Evolutionary conservation across 2,888 invertebrate species (phyloP).

Genomic region (Ormyrus pomaceus): DNA sequence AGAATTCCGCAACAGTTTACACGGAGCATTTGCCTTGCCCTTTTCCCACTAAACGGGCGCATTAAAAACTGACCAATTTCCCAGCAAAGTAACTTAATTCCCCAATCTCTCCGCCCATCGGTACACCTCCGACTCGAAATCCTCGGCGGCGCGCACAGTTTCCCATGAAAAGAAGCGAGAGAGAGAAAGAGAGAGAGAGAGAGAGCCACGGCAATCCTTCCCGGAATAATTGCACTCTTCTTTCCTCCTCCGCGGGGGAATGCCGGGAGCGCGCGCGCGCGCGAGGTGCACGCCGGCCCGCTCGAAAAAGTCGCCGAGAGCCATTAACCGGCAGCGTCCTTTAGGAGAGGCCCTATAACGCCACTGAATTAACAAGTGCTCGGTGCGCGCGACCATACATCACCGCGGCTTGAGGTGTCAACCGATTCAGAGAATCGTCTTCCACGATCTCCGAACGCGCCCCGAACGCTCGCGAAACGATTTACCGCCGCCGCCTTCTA

Average conservation of each 20-base stretch:
- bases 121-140: too few relatives aligned
- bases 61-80: too few relatives aligned
- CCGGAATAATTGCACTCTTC: background rate
- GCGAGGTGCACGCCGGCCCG: slow-evolving; percentile 58
- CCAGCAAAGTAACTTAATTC: too few relatives aligned
- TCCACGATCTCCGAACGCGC: slow-evolving; percentile 66
- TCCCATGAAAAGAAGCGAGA: too few relatives aligned
- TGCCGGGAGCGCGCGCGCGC: slow-evolving; percentile 18
- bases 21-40: too few relatives aligned
- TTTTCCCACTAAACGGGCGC: too few relatives aligned
- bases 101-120: too few relatives aligned
- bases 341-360: slow-evolving; percentile 65
- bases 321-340: slow-evolving; percentile 69
- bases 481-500: slow-evolving; percentile 51
- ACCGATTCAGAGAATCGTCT: slow-evolving; percentile 71
- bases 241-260: background rate
- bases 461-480: slow-evolving; percentile 62
- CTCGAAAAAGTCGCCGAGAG: slow-evolving; percentile 65
- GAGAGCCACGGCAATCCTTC: too few relatives aligned
- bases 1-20: too few relatives aligned
- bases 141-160: too few relatives aligned
- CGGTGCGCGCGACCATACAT: slow-evolving; percentile 68
- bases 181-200: too few relatives aligned
- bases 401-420: slow-evolving; percentile 68
- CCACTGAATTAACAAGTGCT: slow-evolving; percentile 73